These are phyloP conservation scores for Cyanoderma ruficeps DNA, from an alignment of 2,113 vertebrate species.

Conservation along the genomic window DNA sequence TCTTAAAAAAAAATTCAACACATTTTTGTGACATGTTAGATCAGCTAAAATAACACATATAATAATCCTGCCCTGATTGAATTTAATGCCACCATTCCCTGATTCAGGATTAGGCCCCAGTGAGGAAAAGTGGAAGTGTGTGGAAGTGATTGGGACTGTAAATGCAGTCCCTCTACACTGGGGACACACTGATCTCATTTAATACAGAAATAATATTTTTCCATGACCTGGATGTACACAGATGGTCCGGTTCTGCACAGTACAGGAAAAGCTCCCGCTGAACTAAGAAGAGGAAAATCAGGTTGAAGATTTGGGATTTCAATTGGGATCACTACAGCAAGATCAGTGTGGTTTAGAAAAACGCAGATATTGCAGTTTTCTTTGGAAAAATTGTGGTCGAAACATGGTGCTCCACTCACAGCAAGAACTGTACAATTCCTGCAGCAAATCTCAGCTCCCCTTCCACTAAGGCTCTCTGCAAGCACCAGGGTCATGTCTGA, in stretches of 20 bases:
- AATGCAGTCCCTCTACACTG: neutral
- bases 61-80: neutral
- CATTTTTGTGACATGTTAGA: neutral
- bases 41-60: neutral
- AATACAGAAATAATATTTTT: neutral
- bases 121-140: neutral
- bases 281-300: neutral
- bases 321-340: neutral
- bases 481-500: neutral
- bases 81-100: neutral
- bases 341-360: neutral
- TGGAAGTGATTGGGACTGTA: neutral
- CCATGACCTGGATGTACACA: neutral
- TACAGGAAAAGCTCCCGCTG: neutral
- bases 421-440: neutral
- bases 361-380: neutral
- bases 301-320: neutral
- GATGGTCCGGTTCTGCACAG: neutral
- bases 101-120: neutral
- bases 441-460: neutral
- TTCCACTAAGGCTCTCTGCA: neutral
- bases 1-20: neutral
- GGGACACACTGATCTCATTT: neutral
- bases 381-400: neutral
- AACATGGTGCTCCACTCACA: neutral